phyloP scores from a whole-genome alignment of 2,888 invertebrate genomes.

The Muschampia plurimacula region DNA sequence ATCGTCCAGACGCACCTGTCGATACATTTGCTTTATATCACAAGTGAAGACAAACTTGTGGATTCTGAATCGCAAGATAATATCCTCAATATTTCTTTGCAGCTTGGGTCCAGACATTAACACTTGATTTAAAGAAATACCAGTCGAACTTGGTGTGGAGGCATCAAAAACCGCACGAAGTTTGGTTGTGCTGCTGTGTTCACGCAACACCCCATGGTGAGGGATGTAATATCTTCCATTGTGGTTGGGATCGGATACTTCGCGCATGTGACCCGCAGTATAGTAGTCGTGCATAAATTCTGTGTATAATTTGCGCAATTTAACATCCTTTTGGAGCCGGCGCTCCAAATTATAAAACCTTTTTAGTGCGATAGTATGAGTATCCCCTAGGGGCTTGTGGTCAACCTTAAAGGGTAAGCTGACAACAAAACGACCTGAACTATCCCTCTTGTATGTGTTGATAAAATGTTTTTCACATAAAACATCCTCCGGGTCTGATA shows the following conservation, averaged over 20 bases:
- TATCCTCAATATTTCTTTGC: conserved; percentile 44
- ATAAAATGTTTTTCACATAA: conserved; percentile 17
- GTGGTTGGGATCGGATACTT: neutral
- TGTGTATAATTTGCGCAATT: conserved; percentile 18
- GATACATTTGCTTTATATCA: conserved; percentile 49
- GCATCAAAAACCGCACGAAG: conserved; percentile 39
- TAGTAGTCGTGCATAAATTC: conserved; percentile 34
- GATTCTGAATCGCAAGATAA: conserved; percentile 44
- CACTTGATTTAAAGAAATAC: conserved; percentile 42
- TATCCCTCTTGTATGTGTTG: conserved; percentile 7
- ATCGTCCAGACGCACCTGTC: conserved; percentile 41
- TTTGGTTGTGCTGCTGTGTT: conserved; percentile 34
- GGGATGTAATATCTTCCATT: conserved; percentile 27
- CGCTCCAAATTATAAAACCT: conserved; percentile 30
- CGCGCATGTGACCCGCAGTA: conserved; percentile 30
- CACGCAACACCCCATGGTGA: conserved; percentile 37
- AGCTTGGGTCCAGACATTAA: conserved; percentile 43
- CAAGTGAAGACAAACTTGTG: conserved; percentile 46
- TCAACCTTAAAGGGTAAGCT: conserved; percentile 18
- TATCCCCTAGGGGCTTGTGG: conserved; percentile 17
- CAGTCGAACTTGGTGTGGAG: conserved; percentile 16
- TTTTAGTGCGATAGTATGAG: conserved; percentile 6
- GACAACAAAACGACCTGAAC: conserved; percentile 16
- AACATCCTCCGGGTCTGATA: conserved; percentile 14
- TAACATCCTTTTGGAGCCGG: conserved; percentile 8